phyloP scores from a whole-genome alignment of 2,113 vertebrate species.

The Amphiprion ocellaris region DNA sequence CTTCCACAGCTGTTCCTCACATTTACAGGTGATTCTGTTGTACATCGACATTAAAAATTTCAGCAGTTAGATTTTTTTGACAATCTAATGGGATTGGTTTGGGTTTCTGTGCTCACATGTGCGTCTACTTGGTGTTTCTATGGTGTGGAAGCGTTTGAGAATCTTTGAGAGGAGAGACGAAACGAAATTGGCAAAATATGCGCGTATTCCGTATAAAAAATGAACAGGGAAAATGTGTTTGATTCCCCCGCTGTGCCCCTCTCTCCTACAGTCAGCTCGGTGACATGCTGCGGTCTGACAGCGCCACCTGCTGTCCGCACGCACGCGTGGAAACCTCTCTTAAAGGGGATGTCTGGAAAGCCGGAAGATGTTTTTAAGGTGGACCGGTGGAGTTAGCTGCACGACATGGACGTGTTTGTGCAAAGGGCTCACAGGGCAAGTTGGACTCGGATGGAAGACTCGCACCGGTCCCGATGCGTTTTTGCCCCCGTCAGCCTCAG shows the following conservation, averaged over 20 bases:
- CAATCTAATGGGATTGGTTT: background rate
- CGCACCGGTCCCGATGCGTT: slow-evolving; percentile 8
- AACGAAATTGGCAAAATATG: slow-evolving; percentile 58
- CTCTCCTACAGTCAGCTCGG: background rate
- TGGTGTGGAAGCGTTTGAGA: background rate
- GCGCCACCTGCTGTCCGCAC: slow-evolving; percentile 43
- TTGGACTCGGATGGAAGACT: slow-evolving; percentile 1
- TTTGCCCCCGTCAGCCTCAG: background rate
- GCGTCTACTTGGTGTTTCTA: background rate
- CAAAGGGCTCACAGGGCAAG: slow-evolving; percentile 23
- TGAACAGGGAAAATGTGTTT: slow-evolving; percentile 54
- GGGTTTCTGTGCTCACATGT: background rate
- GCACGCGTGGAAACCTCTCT: slow-evolving; percentile 15
- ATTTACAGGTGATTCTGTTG: background rate
- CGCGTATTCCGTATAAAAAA: slow-evolving; percentile 49
- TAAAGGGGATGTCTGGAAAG: slow-evolving; percentile 80
- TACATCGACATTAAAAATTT: slow-evolving; percentile 6
- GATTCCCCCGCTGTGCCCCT: slow-evolving; percentile 46
- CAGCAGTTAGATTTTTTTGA: background rate
- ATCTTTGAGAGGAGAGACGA: background rate
- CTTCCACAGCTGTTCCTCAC: background rate
- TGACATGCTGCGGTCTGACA: slow-evolving; percentile 52
- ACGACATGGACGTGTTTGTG: background rate
- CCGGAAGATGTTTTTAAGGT: slow-evolving; percentile 80
- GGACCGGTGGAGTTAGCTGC: slow-evolving; percentile 68